These are phyloP conservation scores for Leucoraja erinaceus DNA, from an alignment of 2,113 vertebrate genomes.

Conservation along the genomic window DNA sequence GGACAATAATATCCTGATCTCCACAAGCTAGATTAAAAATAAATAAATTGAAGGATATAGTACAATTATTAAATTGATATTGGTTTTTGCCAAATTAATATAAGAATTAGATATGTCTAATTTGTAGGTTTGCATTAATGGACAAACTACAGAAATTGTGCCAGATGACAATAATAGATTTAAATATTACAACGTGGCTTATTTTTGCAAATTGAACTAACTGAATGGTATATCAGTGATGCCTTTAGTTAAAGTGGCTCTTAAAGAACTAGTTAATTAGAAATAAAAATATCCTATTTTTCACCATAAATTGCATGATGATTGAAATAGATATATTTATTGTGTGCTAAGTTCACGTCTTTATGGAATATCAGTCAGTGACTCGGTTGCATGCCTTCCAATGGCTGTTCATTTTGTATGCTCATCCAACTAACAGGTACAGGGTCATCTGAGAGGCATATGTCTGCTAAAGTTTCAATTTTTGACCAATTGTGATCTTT, in stretches of 20 bases:
- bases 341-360: neutral
- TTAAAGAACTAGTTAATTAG: neutral
- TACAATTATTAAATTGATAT: neutral
- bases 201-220: neutral
- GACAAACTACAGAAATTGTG: neutral
- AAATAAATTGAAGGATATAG: neutral
- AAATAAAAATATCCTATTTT: constrained; percentile 13
- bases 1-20: neutral
- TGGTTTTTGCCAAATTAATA: neutral
- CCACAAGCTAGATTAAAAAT: neutral
- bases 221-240: neutral
- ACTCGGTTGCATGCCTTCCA: neutral
- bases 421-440: constrained; percentile 14
- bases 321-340: neutral
- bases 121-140: neutral
- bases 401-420: neutral
- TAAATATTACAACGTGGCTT: neutral
- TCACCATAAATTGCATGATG: neutral
- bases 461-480: constrained; percentile 45
- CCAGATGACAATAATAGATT: neutral
- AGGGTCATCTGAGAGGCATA: accelerated
- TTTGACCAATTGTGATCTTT: constrained; percentile 58
- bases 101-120: neutral
- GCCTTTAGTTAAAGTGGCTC: neutral
- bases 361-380: neutral